A percentile compares a stretch with the other conserved stretches of the same genome.
These are phyloP conservation scores for Aplochiton taeniatus DNA, from an alignment of 2,797 vertebrate genomes.

Conservation along the genomic window DNA sequence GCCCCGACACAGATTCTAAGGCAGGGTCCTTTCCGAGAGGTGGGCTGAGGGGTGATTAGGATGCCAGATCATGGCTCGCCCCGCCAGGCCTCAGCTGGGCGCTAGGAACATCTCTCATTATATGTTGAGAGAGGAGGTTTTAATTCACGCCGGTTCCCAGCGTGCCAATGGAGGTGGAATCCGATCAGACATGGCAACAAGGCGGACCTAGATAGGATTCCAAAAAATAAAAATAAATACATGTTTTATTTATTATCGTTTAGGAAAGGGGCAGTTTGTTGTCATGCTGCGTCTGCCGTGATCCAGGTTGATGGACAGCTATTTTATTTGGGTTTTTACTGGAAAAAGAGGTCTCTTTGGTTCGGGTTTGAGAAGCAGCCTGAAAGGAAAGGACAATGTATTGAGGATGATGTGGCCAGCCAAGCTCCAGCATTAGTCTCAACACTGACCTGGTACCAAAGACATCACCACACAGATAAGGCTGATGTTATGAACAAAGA, in stretches of 20 bases:
- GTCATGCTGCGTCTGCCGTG: too few relatives aligned
- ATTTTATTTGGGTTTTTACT: too few relatives aligned
- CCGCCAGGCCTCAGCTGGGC: conserved; percentile 77
- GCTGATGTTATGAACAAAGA: too few relatives aligned
- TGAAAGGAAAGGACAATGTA: too few relatives aligned
- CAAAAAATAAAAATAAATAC: conserved; percentile 41
- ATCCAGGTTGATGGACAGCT: too few relatives aligned
- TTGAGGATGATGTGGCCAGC: too few relatives aligned
- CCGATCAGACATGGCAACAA: conserved; percentile 71
- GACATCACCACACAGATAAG: too few relatives aligned
- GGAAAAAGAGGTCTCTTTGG: too few relatives aligned
- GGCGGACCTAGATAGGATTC: conserved; percentile 55
- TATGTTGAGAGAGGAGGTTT: conserved; percentile 59
- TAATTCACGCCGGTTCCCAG: conserved; percentile 67
- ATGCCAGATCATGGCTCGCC: conserved; percentile 78
- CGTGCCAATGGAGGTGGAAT: conserved; percentile 79
- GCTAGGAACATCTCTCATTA: conserved; percentile 81
- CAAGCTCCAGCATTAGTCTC: too few relatives aligned
- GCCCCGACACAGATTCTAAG: conserved; percentile 76
- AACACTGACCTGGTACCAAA: too few relatives aligned
- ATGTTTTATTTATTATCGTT: conserved; percentile 53
- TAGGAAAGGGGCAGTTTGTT: too few relatives aligned
- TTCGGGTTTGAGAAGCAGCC: too few relatives aligned
- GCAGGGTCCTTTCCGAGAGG: conserved; percentile 51
- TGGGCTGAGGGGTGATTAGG: conserved; percentile 79